These are phyloP conservation scores for Nemoura dubitans DNA, from an alignment of 2,888 invertebrate species.

Conservation along the genomic window DNA sequence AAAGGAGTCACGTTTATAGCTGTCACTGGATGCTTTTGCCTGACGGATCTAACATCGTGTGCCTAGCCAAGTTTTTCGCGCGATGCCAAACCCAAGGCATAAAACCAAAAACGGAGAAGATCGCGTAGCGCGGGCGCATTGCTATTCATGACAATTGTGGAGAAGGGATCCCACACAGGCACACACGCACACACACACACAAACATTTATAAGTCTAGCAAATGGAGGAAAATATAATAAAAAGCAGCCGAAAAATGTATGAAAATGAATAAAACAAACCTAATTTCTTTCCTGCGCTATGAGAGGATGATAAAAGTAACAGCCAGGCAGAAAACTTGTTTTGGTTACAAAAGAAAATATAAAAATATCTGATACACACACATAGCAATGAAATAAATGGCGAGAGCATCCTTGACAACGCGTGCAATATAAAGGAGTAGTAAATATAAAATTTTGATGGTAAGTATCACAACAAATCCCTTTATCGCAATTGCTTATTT, in stretches of 20 bases:
- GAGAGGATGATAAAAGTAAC: neutral
- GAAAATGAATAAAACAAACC: constrained; percentile 12
- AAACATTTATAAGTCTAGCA: neutral
- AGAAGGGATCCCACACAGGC: neutral
- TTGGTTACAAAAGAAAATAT: neutral
- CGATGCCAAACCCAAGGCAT: neutral
- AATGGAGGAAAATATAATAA: neutral
- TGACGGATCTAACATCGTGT: neutral
- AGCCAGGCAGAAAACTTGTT: neutral
- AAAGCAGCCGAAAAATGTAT: neutral
- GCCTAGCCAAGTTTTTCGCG: neutral
- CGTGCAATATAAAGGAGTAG: neutral
- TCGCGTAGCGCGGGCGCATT: neutral
- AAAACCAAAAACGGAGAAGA: neutral
- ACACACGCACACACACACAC: neutral
- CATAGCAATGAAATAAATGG: neutral
- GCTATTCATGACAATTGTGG: constrained; percentile 2
- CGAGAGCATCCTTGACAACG: neutral
- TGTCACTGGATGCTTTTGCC: neutral
- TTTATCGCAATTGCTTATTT: neutral
- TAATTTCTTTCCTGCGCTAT: neutral
- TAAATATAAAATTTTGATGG: constrained; percentile 2
- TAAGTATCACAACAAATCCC: neutral
- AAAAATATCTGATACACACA: neutral
- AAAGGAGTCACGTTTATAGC: neutral